phyloP scores from a whole-genome alignment of 2,797 vertebrate genomes.

The Leptatherina wallacei region DNA sequence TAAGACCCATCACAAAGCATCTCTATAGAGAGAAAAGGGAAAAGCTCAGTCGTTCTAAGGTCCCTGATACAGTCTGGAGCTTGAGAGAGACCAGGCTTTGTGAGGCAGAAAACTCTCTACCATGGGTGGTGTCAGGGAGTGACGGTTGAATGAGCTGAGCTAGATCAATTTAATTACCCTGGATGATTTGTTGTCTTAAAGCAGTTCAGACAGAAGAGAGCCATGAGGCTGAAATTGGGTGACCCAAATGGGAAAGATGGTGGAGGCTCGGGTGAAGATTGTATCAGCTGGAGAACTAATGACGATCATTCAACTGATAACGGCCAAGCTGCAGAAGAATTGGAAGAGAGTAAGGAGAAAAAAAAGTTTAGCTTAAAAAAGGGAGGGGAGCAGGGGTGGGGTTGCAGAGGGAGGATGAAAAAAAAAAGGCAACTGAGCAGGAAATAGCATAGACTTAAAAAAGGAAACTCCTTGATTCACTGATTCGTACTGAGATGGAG shows the following conservation, averaged over 20 bases:
- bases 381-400: not conserved
- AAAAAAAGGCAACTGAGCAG: not conserved
- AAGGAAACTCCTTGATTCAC: constrained; percentile 1
- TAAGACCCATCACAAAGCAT: not conserved
- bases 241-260: not conserved
- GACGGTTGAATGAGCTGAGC: constrained; percentile 1
- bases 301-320: not conserved
- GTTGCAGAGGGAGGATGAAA: not conserved
- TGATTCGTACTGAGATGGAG: not conserved
- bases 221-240: not conserved
- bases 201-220: not conserved
- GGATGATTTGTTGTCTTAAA: constrained; percentile 1
- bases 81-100: not conserved
- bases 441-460: constrained; percentile 1
- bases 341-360: not conserved
- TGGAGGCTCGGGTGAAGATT: not conserved
- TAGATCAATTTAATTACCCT: constrained; percentile 7
- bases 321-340: not conserved
- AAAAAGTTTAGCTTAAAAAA: not conserved
- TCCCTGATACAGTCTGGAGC: not conserved
- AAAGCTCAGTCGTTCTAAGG: constrained; percentile 1
- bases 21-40: not conserved
- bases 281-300: not conserved
- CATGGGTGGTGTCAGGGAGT: not conserved
- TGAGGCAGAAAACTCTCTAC: constrained; percentile 6